These are phyloP conservation scores for Epinotia ramella DNA, from an alignment of 2,888 invertebrate genomes.

Conservation along the genomic window DNA sequence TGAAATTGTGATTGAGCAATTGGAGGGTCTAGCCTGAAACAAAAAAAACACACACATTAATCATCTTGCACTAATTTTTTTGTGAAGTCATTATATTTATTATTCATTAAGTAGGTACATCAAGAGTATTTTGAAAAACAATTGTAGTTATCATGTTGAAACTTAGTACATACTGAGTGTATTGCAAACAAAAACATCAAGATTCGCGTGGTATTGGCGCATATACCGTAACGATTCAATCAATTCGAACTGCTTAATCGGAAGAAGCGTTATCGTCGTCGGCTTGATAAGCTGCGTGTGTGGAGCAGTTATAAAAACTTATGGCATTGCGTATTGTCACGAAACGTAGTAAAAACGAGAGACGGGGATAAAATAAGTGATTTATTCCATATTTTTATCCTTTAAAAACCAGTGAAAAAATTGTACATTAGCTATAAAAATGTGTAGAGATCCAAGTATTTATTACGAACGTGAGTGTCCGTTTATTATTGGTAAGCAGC, in stretches of 20 bases:
- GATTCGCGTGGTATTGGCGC: slow-evolving; percentile 56
- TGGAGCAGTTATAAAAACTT: slow-evolving; percentile 52
- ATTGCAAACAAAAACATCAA: slow-evolving; percentile 38
- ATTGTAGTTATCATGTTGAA: background rate
- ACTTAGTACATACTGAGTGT: too few species aligned
- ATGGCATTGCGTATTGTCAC: slow-evolving; percentile 56
- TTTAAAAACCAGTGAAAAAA: too few species aligned
- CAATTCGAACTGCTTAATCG: slow-evolving; percentile 67
- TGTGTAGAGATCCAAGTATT: too few species aligned
- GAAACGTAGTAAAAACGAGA: slow-evolving; percentile 48
- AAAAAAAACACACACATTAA: slow-evolving; percentile 53
- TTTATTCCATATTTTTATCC: background rate
- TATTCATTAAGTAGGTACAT: background rate
- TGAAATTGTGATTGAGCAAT: slow-evolving; percentile 85
- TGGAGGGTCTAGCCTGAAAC: slow-evolving; percentile 90
- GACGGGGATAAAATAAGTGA: slow-evolving; percentile 24
- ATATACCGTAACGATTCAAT: slow-evolving; percentile 65
- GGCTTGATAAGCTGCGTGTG: slow-evolving; percentile 62
- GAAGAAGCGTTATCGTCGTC: slow-evolving; percentile 63
- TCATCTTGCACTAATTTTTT: background rate
- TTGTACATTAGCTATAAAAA: too few species aligned
- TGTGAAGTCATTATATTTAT: background rate
- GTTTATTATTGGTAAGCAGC: background rate
- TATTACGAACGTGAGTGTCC: background rate
- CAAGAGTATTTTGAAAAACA: background rate